These are phyloP conservation scores for Antennarius striatus DNA, from an alignment of 2,113 vertebrate species.

Conservation along the genomic window DNA sequence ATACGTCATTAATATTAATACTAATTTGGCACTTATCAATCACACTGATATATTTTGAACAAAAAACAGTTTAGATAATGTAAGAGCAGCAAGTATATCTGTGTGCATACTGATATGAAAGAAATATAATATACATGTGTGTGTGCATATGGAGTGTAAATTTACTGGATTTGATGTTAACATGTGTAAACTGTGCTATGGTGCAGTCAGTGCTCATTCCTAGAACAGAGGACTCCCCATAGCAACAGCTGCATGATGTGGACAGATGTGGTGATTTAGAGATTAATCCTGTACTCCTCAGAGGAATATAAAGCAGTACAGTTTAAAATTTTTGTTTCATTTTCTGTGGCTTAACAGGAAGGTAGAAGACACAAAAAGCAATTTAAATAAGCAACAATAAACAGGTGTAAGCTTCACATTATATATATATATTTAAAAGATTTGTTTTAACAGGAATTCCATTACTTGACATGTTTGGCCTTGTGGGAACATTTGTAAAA, in stretches of 20 bases:
- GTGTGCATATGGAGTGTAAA: neutral
- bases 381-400: no score
- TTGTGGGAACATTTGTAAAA: neutral
- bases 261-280: slow-evolving; percentile 59
- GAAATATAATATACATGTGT: neutral
- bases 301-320: slow-evolving; percentile 27
- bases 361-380: neutral
- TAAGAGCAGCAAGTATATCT: neutral
- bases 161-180: neutral
- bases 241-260: slow-evolving; percentile 58
- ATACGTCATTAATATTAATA: neutral
- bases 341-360: neutral
- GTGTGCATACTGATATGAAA: no score
- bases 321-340: neutral
- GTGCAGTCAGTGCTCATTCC: slow-evolving; percentile 36
- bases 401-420: slow-evolving; percentile 1
- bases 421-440: neutral
- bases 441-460: neutral
- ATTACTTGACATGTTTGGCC: slow-evolving; percentile 1
- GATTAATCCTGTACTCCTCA: slow-evolving; percentile 48
- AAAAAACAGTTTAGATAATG: neutral
- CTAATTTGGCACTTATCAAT: neutral
- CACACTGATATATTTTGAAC: neutral
- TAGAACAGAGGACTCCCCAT: slow-evolving; percentile 20
- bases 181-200: slow-evolving; percentile 27